These are phyloP conservation scores for Okamejei kenojei DNA, from an alignment of 2,797 vertebrate genomes.

Conservation along the genomic window DNA sequence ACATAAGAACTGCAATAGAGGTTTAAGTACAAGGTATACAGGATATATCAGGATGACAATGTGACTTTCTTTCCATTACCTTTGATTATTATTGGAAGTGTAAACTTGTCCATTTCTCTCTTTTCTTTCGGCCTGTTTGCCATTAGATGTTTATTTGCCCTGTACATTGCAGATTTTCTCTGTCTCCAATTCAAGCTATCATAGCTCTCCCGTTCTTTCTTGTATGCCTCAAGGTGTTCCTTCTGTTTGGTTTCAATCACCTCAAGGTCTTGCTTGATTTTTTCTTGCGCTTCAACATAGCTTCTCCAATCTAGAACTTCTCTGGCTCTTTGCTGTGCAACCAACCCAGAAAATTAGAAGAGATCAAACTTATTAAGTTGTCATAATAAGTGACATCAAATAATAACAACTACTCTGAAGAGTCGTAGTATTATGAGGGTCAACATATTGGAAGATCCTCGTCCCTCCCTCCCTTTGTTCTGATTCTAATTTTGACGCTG, in stretches of 20 bases:
- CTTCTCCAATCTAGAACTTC: constrained; percentile 83
- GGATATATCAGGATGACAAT: constrained; percentile 37
- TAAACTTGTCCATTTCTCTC: constrained; percentile 46
- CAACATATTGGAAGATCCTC: background rate
- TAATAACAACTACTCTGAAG: background rate
- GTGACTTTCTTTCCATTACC: constrained; percentile 52
- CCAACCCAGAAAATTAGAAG: background rate
- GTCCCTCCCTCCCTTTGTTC: background rate
- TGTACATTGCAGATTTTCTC: constrained; percentile 59
- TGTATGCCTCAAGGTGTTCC: constrained; percentile 66
- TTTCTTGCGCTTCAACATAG: constrained; percentile 63
- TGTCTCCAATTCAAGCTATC: constrained; percentile 71
- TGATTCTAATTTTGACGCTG: background rate
- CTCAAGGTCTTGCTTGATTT: constrained; percentile 59
- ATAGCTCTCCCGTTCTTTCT: constrained; percentile 55
- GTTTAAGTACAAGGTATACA: constrained; percentile 36
- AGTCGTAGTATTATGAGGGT: background rate
- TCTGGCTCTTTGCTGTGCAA: constrained; percentile 67
- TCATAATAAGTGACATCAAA: background rate
- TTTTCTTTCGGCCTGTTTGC: constrained; percentile 61
- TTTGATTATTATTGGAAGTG: constrained; percentile 75
- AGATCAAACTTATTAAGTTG: background rate
- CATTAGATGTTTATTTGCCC: constrained; percentile 52
- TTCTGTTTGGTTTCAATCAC: constrained; percentile 67
- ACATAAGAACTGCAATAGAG: background rate